Evolutionary conservation across 2,888 invertebrate species (phyloP).

Genomic region (Trissolcus brochymenae): DNA sequence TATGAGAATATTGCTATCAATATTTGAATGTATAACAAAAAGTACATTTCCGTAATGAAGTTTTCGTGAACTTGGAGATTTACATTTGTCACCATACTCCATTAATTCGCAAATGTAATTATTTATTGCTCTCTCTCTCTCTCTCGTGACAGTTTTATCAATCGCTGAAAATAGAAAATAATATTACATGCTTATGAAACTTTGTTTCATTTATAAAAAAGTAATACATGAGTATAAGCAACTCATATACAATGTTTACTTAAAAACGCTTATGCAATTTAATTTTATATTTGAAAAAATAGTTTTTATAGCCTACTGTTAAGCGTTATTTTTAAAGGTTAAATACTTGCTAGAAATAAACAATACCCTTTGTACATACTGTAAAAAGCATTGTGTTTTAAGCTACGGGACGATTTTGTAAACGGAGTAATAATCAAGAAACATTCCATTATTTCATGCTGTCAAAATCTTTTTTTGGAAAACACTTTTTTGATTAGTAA

Average conservation of each 20-base stretch:
- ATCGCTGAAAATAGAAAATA: too few relatives aligned
- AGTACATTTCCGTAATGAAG: background rate
- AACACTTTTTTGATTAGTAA: too few relatives aligned
- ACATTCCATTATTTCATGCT: background rate
- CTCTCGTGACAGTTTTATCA: too few relatives aligned
- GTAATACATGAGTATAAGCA: background rate
- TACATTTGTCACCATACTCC: background rate
- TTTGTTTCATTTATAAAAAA: too few relatives aligned
- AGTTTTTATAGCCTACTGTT: constrained; percentile 37
- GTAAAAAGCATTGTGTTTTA: constrained; percentile 74
- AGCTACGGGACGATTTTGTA: constrained; percentile 65
- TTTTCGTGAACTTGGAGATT: too few relatives aligned
- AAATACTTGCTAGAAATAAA: constrained; percentile 59
- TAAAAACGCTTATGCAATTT: constrained; percentile 34
- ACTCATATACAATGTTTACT: constrained; percentile 11
- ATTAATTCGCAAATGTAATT: too few relatives aligned
- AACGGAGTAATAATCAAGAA: constrained; percentile 17
- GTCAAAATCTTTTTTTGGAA: too few relatives aligned
- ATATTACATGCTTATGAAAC: too few relatives aligned
- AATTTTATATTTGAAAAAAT: constrained; percentile 42
- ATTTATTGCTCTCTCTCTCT: too few relatives aligned
- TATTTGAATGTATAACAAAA: too few relatives aligned
- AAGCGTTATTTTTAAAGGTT: constrained; percentile 39
- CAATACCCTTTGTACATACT: constrained; percentile 70
- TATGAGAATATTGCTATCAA: too few relatives aligned